Evolutionary conservation across 2,113 vertebrate genomes (phyloP).

Genomic region (Passer domesticus): DNA sequence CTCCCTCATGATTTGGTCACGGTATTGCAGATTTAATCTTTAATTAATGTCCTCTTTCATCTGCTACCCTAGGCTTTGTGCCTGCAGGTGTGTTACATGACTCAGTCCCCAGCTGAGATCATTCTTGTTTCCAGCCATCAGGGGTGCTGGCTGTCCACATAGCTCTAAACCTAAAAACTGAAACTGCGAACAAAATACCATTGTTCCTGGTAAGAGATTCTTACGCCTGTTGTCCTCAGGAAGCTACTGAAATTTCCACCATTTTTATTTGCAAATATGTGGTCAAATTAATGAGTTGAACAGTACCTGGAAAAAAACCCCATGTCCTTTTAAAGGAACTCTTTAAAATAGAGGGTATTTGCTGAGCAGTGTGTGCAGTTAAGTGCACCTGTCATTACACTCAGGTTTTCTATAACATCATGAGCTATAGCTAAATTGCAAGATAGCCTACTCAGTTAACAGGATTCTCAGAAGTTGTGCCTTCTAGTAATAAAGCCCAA

Average conservation of each 20-base stretch:
- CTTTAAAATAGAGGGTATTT: not conserved
- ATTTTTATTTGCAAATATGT: not conserved
- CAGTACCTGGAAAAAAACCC: not conserved
- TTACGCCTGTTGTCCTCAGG: not conserved
- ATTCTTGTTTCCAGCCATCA: not conserved
- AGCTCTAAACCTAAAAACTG: not conserved
- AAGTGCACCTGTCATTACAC: not conserved
- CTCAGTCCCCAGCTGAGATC: not conserved
- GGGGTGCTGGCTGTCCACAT: not conserved
- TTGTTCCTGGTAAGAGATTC: not conserved
- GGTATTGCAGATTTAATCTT: not conserved
- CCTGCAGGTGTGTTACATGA: not conserved
- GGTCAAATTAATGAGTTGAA: not conserved
- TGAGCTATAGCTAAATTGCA: not conserved
- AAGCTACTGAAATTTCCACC: not conserved
- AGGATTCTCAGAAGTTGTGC: not conserved
- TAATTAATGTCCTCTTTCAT: not conserved
- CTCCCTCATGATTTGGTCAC: not conserved
- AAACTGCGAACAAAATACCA: not conserved
- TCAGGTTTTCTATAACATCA: not conserved
- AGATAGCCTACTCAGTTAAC: not conserved
- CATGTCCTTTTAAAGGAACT: not conserved
- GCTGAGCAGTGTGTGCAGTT: not conserved
- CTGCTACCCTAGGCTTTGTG: not conserved
- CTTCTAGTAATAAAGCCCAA: not conserved